Evolutionary conservation across 1,140 invertebrate genomes (phyloP).

Genomic region (Eriosoma lanigerum): DNA sequence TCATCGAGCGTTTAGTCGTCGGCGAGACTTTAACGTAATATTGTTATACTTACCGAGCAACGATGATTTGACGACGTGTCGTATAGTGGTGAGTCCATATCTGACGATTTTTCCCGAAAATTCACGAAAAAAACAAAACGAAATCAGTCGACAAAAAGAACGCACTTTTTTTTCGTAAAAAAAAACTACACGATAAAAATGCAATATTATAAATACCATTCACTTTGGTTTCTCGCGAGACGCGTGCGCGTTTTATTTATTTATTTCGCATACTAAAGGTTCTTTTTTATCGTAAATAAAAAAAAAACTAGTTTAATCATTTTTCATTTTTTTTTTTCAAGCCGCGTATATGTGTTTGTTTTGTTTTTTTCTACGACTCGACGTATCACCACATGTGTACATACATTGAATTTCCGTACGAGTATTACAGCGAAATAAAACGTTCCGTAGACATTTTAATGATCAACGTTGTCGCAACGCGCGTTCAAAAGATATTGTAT

Average conservation of each 20-base stretch:
- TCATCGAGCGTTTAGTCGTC: too few species aligned
- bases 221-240: neutral
- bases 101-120: neutral
- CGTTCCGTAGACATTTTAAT: neutral
- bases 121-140: too few species aligned
- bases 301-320: neutral
- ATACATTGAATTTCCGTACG: neutral
- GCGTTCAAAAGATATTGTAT: neutral
- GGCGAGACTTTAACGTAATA: neutral
- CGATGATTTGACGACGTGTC: neutral
- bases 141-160: too few species aligned
- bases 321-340: too few species aligned
- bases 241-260: neutral
- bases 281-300: neutral
- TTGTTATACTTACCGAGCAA: neutral
- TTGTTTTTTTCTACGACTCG: neutral
- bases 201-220: neutral
- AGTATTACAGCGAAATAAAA: neutral
- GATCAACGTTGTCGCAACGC: neutral
- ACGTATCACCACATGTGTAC: conserved; percentile 23
- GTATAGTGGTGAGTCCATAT: neutral
- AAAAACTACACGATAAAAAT: too few species aligned
- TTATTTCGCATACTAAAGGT: neutral
- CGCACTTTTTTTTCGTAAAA: too few species aligned
- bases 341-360: neutral